Conservation (phyloP, 2,113 vertebrate genomes). For the Budorcas taxicolor region DNA sequence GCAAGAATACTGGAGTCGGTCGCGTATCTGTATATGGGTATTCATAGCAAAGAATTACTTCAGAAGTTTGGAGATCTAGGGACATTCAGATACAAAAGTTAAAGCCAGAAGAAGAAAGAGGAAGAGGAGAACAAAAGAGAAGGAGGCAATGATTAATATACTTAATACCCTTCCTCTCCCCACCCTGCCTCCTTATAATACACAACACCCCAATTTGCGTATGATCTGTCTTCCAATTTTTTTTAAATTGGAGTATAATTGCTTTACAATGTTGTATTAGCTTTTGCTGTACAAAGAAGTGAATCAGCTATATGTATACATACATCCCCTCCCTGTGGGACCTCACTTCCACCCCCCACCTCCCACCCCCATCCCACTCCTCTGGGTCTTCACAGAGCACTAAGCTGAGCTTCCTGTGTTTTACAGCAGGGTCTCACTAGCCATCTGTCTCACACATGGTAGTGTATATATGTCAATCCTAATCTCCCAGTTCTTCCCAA, state of each 20-base stretch:
- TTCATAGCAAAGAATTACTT: background rate
- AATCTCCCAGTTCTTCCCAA: background rate
- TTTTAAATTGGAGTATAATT: background rate
- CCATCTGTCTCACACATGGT: background rate
- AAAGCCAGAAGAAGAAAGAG: background rate
- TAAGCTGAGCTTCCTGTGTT: background rate
- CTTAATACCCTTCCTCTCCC: background rate
- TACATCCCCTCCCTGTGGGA: background rate
- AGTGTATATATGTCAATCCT: background rate
- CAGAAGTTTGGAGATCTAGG: background rate
- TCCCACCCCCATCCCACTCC: background rate
- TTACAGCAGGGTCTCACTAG: background rate
- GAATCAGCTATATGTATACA: background rate
- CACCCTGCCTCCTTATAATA: background rate
- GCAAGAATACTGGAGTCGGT: background rate
- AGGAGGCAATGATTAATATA: background rate
- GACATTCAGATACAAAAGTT: background rate
- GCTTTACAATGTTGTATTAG: background rate
- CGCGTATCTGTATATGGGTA: background rate
- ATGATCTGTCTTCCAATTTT: background rate
- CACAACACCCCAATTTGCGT: background rate
- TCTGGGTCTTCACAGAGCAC: background rate
- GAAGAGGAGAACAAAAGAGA: background rate
- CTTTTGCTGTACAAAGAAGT: background rate
- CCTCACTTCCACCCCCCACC: background rate